These are phyloP conservation scores for Todiramphus saurophagus DNA, from an alignment of 2,113 vertebrate genomes.

Conservation along the genomic window DNA sequence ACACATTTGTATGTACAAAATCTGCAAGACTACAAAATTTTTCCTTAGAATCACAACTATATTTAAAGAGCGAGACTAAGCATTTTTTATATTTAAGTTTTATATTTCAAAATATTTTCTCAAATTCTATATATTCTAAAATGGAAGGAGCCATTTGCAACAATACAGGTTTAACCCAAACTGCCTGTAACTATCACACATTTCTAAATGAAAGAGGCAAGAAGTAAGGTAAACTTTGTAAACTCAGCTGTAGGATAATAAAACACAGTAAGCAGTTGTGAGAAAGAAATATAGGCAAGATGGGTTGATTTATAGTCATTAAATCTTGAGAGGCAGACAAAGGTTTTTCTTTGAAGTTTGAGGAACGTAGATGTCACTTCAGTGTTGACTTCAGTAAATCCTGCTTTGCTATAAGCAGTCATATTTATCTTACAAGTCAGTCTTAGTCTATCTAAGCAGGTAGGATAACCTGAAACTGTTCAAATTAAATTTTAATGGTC, in stretches of 20 bases:
- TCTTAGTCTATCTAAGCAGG: not conserved
- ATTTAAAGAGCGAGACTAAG: not conserved
- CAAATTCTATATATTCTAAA: not conserved
- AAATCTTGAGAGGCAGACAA: conserved; percentile 14
- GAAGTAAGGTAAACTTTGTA: not conserved
- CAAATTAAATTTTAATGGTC: conserved; percentile 45
- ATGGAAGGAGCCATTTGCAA: not conserved
- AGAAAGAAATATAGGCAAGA: not conserved
- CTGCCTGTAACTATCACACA: not conserved
- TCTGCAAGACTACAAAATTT: not conserved
- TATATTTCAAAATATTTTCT: not conserved
- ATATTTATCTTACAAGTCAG: not conserved
- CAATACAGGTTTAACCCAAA: not conserved
- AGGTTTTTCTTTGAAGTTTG: conserved; percentile 52
- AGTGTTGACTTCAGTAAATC: not conserved
- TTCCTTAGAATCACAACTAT: not conserved
- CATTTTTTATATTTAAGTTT: not conserved
- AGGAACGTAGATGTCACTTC: not conserved
- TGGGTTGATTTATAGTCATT: conserved; percentile 16
- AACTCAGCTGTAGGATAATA: not conserved
- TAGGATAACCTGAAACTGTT: conserved; percentile 5
- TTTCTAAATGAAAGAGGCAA: conserved; percentile 8
- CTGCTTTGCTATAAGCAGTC: not conserved
- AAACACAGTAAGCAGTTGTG: conserved; percentile 3
- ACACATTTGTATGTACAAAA: not conserved